These are phyloP conservation scores for Spodoptera picta DNA, from an alignment of 2,888 invertebrate genomes.

Conservation along the genomic window DNA sequence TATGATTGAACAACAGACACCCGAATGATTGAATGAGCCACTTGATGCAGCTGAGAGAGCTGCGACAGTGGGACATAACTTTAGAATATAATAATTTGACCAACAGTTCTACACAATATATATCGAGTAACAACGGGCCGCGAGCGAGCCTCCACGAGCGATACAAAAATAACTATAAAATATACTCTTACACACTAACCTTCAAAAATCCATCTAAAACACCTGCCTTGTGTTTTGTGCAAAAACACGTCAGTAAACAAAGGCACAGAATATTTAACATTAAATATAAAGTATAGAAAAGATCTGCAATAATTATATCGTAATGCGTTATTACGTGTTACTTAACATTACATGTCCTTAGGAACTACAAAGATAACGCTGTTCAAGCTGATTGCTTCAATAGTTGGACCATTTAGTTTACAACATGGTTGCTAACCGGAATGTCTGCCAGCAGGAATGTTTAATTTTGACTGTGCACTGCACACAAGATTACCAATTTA, in stretches of 20 bases:
- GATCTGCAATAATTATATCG: constrained; percentile 50
- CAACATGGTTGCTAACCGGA: constrained; percentile 35
- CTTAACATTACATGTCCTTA: constrained; percentile 46
- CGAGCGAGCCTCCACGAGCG: constrained; percentile 11
- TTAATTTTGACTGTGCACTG: constrained; percentile 19
- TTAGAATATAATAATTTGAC: constrained; percentile 11
- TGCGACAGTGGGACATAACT: too few species aligned
- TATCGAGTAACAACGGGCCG: constrained; percentile 20
- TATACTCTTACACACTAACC: constrained; percentile 62
- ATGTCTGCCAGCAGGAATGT: constrained; percentile 45
- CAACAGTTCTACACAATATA: constrained; percentile 2
- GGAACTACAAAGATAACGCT: constrained; percentile 56
- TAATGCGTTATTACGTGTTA: constrained; percentile 22
- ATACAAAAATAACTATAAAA: constrained; percentile 46
- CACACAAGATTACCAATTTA: constrained; percentile 16
- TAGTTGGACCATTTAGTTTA: constrained; percentile 34
- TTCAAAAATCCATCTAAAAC: constrained; percentile 67
- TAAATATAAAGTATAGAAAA: constrained; percentile 60
- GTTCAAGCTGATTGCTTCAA: constrained; percentile 23
- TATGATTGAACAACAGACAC: constrained; percentile 65
- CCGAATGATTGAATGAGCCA: constrained; percentile 33
- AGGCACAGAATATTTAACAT: constrained; percentile 66
- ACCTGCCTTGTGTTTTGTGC: constrained; percentile 59
- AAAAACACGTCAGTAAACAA: constrained; percentile 47
- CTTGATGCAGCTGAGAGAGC: not conserved